Evolutionary conservation across 2,113 vertebrate species (phyloP).

Genomic region (Tupaia chinensis): DNA sequence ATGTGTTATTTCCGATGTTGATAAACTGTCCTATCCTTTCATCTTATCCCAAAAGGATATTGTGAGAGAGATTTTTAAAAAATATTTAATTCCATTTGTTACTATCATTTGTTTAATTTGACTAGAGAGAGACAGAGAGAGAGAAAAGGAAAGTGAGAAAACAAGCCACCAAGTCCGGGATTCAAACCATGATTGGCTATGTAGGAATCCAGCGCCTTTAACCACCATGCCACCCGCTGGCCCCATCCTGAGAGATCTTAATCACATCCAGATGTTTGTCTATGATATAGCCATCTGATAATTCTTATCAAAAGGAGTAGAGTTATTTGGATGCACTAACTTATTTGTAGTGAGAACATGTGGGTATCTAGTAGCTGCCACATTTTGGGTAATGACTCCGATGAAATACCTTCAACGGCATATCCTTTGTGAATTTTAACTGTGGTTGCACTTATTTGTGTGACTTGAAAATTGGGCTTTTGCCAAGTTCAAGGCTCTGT

Average conservation of each 20-base stretch:
- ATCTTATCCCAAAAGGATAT: background rate
- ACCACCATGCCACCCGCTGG: too few species aligned
- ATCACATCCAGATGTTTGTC: background rate
- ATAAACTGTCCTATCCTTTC: background rate
- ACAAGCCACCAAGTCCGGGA: too few species aligned
- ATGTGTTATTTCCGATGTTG: background rate
- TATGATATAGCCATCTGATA: background rate
- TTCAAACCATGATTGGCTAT: too few species aligned
- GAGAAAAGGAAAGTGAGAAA: too few species aligned
- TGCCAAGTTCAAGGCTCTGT: background rate
- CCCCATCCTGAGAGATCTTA: background rate
- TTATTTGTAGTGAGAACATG: background rate
- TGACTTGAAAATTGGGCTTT: background rate
- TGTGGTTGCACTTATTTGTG: background rate
- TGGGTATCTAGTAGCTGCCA: background rate
- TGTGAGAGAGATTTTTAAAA: background rate
- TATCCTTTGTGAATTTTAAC: slow-evolving; percentile 13
- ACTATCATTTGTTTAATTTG: too few species aligned
- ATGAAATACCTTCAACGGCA: background rate
- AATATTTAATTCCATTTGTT: too few species aligned
- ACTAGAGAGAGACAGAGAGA: too few species aligned
- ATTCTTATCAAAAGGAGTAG: slow-evolving; percentile 11
- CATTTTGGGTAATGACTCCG: background rate
- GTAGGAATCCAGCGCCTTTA: too few species aligned
- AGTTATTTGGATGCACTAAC: background rate